Evolutionary conservation across 2,797 vertebrate genomes (phyloP), one percentile per base, ranked within the genome.

Genomic region (Brachyrhaphis roseni): DNA sequence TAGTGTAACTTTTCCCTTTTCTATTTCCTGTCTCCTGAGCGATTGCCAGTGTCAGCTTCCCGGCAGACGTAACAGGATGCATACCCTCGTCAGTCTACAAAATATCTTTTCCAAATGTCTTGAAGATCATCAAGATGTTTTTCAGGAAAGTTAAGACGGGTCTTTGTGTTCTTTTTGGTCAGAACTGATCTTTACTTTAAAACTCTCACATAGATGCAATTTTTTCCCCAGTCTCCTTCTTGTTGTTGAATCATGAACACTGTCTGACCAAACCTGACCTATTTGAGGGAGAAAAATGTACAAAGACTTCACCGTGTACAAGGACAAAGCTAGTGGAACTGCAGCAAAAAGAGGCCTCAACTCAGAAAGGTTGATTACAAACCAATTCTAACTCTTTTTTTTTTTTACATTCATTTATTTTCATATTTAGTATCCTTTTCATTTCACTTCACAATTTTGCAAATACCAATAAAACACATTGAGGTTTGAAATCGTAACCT

Each of bases 131-230:
- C 8, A 26, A 41, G 36, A 68, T 41, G 64, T 26, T 39, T 68
- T 41, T 41, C 4, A 12, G 36, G 34, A 41, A 39, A 39, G 39
- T 23, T 66, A 66, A 66, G 59, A 36, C 3, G 28, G 31, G 31
- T 64, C 62, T 64, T 64, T 64, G 34, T 64, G 62, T 36, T 64
- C 16, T 11, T 64, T 62, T 64, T 64, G 34, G 62, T 64, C 62
- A 64, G 36, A 18, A 41, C 20, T 39, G 36, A 26, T 68, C 34
- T 26, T 41, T 68, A 10, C 36, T 68, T 68, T 68, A 23, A 26
- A 23, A 68, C 36, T 39, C 18, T 41, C 20, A 39, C 20, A 68
- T 5, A 8, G 64, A 41, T 26, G 20, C 36, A 20, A 68, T 68
- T 68, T 41, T 18, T 39, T 26, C 10, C 20, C 20, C 36, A 6